Evolutionary conservation across 1,140 invertebrate species (phyloP).

Genomic region (Leptinotarsa texana): DNA sequence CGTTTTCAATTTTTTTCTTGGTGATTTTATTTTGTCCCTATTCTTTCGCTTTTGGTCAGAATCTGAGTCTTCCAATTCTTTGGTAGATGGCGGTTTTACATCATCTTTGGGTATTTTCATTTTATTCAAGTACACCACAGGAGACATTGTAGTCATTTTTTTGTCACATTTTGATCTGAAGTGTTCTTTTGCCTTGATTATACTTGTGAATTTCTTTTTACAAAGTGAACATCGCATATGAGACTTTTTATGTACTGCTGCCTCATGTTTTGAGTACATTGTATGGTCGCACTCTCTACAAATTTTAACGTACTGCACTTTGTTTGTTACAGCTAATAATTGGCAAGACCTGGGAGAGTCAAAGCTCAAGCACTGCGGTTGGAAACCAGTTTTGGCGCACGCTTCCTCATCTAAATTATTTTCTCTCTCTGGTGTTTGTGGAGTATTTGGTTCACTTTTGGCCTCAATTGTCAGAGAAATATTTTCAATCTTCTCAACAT

Average conservation of each 20-base stretch:
- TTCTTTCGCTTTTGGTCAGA: neutral
- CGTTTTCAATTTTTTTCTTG: neutral
- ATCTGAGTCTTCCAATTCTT: neutral
- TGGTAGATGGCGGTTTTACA: neutral
- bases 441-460: neutral
- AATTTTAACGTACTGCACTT: neutral
- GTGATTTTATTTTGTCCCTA: neutral
- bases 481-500: no score
- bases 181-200: slow-evolving; percentile 18
- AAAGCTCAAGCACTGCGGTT: neutral
- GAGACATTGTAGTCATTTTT: neutral
- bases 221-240: slow-evolving; percentile 30
- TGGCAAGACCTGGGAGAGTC: slow-evolving; percentile 8
- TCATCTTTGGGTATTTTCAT: neutral
- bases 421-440: neutral
- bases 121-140: neutral
- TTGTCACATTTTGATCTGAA: neutral
- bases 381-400: no score
- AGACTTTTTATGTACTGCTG: slow-evolving; percentile 17
- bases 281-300: slow-evolving; percentile 24
- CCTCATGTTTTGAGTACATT: slow-evolving; percentile 20
- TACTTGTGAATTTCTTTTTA: slow-evolving; percentile 26
- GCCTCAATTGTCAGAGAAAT: no score
- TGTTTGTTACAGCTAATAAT: neutral
- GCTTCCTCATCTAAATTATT: no score